These are phyloP conservation scores for Lichenostomus cassidix DNA, from an alignment of 2,113 vertebrate species.

Conservation along the genomic window DNA sequence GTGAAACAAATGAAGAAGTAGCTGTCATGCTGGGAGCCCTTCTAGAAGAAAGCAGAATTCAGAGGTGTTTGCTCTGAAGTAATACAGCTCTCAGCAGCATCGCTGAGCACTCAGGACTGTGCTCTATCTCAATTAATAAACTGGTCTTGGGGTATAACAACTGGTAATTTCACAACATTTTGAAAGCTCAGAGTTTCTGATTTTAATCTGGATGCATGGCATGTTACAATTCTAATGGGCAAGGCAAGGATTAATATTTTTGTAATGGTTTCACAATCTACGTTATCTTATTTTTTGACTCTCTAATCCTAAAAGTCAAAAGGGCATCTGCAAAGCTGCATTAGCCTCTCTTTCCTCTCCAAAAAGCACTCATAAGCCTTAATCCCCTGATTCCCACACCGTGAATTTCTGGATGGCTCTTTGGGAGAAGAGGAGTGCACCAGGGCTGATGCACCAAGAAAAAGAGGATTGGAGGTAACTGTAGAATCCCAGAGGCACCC, in stretches of 20 bases:
- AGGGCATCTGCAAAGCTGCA: neutral
- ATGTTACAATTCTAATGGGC: neutral
- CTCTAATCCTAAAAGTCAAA: neutral
- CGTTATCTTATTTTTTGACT: neutral
- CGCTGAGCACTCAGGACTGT: accelerated
- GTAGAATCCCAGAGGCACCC: neutral
- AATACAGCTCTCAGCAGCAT: neutral
- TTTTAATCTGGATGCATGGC: neutral
- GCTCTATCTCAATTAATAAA: neutral
- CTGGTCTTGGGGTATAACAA: neutral
- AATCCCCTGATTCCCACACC: accelerated
- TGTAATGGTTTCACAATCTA: neutral
- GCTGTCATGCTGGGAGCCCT: neutral
- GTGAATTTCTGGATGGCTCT: neutral
- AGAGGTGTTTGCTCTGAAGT: neutral
- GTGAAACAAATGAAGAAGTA: neutral
- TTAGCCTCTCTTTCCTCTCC: neutral
- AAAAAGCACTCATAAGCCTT: neutral
- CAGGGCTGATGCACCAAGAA: neutral
- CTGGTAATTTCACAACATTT: neutral
- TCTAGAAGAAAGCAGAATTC: neutral
- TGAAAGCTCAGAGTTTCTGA: neutral
- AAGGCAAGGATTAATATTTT: neutral
- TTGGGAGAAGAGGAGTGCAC: neutral
- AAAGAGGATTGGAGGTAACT: neutral